Conservation (phyloP, 2,113 vertebrate genomes). For the Notothenia coriiceps region DNA sequence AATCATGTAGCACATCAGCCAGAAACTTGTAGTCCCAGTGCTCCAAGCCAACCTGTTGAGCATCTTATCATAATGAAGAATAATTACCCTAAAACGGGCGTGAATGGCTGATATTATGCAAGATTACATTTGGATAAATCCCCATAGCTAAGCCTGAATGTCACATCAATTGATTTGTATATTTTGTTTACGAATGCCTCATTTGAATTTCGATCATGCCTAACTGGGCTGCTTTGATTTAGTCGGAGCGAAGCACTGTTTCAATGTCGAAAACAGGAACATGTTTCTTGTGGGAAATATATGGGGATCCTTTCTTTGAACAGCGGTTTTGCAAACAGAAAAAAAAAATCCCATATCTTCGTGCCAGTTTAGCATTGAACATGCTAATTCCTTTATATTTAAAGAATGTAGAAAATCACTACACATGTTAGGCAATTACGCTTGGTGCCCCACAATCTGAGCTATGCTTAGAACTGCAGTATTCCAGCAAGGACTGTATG, state of each 20-base stretch:
- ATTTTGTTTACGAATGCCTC: conserved; percentile 35
- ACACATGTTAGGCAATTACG: not conserved
- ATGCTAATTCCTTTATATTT: not conserved
- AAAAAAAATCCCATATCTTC: not conserved
- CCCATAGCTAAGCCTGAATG: conserved; percentile 37
- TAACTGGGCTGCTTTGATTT: conserved; percentile 27
- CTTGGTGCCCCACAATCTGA: not conserved
- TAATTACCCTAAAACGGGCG: conserved; percentile 54
- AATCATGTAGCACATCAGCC: conserved; percentile 71
- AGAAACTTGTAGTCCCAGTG: conserved; percentile 37
- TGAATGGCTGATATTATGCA: conserved; percentile 47
- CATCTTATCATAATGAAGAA: conserved; percentile 47
- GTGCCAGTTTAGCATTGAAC: not conserved
- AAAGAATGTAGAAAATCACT: conserved; percentile 6
- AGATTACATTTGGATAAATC: conserved; percentile 58
- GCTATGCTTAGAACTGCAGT: not conserved
- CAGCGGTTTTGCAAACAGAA: conserved; percentile 2
- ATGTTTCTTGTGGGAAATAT: conserved; percentile 2
- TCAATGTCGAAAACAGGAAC: not conserved
- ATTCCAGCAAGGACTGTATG: conserved; percentile 6
- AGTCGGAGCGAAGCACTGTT: conserved; percentile 13
- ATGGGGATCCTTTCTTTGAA: not conserved
- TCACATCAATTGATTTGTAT: conserved; percentile 49
- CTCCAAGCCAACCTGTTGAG: conserved; percentile 57
- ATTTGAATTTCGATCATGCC: conserved; percentile 45